Evolutionary conservation across 2,888 invertebrate species (phyloP), one percentile per base, ranked within the genome.

Genomic region (Tryphoninae sp.): DNA sequence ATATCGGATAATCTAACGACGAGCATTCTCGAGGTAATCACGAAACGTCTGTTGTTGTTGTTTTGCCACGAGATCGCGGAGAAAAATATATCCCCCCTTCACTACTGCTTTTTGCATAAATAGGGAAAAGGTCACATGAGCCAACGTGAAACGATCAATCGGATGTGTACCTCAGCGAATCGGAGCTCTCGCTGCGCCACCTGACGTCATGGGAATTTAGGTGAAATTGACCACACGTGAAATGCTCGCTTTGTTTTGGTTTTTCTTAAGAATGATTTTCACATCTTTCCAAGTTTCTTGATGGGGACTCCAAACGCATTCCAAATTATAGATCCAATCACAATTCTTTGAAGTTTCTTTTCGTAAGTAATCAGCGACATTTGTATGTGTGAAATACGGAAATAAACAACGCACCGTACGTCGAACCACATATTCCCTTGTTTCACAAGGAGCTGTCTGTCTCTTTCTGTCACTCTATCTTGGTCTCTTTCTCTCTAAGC

Each of bases 91-190:
- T n/a, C 64, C 67, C 61, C 79, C 79, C 65, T 73, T 53, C 69
- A 65, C 40, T 42, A 11, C 51, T 64, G 26, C 62, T 11, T 86
- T 88, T 88, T 85, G 86, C 88, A 87, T 86, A 86, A 88, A 89
- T 85, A 79, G 87, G 84, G 86, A 86, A 89, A 86, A 86, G 89
- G 88, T 90, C 90, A 90, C 90, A 89, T 89, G 90, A 86, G 87
- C 86, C 51, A 86, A 82, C 80, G 84, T 79, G 84, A 75, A 83
- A 77, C 85, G 84, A 84, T 88, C 89, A 89, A 88, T 88, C 85
- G 86, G 82, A 82, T 85, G 72, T 76, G 81, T 58, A 64, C 59
- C 62, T 68, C 73, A 64, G 64, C 88, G 87, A 88, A 88, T 88
- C 82, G 68, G 75, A 65, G 64, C 33, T 58, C 62, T 33, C 42